A percentile compares a stretch with the other conserved stretches of the same genome.
Evolutionary conservation across 2,888 invertebrate genomes (phyloP).

Genomic region (Harpalus rufipes): DNA sequence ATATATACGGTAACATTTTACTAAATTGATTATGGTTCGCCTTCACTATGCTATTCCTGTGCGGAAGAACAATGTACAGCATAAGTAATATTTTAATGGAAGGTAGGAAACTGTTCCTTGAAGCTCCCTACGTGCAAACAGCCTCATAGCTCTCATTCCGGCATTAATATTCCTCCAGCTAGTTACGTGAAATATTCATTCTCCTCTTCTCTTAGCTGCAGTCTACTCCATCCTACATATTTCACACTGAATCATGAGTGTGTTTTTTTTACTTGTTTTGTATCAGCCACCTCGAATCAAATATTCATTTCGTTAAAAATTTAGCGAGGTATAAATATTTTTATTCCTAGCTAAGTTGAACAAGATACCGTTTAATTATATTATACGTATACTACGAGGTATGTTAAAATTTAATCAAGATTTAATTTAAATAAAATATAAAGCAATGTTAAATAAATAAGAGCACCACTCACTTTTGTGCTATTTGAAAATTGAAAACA

Average conservation of each 20-base stretch:
- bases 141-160: slow-evolving; percentile 1
- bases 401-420: no score
- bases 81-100: background rate
- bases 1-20: background rate
- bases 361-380: no score
- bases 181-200: slow-evolving; percentile 72
- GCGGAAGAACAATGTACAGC: background rate
- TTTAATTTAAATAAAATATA: no score
- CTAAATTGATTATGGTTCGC: background rate
- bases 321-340: background rate
- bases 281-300: slow-evolving; percentile 9
- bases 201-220: slow-evolving; percentile 34
- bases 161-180: slow-evolving; percentile 70
- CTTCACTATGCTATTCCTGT: background rate
- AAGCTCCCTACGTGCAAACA: slow-evolving; percentile 7
- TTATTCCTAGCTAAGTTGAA: background rate
- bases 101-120: slow-evolving; percentile 1
- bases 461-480: no score
- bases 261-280: slow-evolving; percentile 37
- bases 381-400: no score
- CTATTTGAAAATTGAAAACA: no score
- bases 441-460: no score
- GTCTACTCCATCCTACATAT: slow-evolving; percentile 18
- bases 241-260: slow-evolving; percentile 34
- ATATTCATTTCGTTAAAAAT: slow-evolving; percentile 3